Base-by-base conservation (phyloP, 2,797 vertebrate species). In the Staurois parvus region DNA sequence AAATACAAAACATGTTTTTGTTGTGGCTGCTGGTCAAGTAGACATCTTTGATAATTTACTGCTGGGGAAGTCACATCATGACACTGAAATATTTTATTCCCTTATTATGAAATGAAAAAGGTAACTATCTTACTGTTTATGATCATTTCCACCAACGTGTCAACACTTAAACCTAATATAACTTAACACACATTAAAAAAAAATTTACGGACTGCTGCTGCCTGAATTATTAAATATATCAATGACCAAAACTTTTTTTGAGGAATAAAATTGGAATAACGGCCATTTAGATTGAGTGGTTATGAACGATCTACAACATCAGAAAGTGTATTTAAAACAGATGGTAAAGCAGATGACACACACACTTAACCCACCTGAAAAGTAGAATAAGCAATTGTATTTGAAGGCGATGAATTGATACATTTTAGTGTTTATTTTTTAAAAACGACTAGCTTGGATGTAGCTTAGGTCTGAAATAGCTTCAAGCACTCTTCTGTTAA, bases 401-500 rank as follows among this genome's bases (percentile, higher is more conserved):
- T 24, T 9, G 24, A 24, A 59, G 52, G 21, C 21, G 4, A 24
- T 24, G 19, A 24, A 9, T 56, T 19, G 21, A 21, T 56, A 56
- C 4, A 59, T 59, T 59, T n/a, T 40, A 19, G 15, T 69, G 67
- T 37, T 70, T 3, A 5, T 34, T 32, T 32, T 21, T 70, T 19
- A 1, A 66, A 29, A 66, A 29, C 12, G n/a, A 28, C 42, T 11
- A 37, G 37, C 15, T 29, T 40, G n/a, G 40, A 13, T 8, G 32
- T 32, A 29, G 32, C 56, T 40, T 8, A 34, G 45, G 17, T 79
- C 77, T 56, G 45, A n/a, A 40, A 42, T 67, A 48, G 67, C 56
- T 69, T 34, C 30, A 29, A 52, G 24, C 52, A 21, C 42, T 64
- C 28, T 70, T 29, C 52, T 75, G 34, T 79, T 79, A 79, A 79